Percentiles rank a stretch among this genome's conserved stretches.
These are phyloP conservation scores for Oxyura jamaicensis DNA, from an alignment of 2,113 vertebrate species.

Conservation along the genomic window DNA sequence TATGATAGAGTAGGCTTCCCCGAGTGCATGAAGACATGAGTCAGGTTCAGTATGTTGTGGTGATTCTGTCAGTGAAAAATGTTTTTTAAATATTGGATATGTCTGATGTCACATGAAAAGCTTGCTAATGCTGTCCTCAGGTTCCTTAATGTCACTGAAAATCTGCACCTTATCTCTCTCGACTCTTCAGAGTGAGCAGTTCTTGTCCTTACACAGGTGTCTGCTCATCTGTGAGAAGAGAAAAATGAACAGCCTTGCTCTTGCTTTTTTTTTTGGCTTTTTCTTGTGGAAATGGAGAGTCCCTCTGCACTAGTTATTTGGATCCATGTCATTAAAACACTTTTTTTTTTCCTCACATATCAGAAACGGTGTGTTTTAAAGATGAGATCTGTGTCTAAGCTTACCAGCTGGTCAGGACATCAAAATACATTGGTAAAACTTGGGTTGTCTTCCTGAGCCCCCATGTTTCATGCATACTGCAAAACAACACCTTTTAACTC, in stretches of 20 bases:
- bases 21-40: neutral
- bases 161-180: neutral
- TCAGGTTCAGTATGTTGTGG: neutral
- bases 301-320: neutral
- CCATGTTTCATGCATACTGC: neutral
- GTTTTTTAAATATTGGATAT: neutral
- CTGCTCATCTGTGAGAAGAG: neutral
- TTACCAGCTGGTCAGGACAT: neutral
- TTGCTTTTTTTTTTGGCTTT: neutral
- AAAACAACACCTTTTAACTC: neutral
- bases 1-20: neutral
- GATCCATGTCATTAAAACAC: neutral
- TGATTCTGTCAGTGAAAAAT: neutral
- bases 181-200: neutral
- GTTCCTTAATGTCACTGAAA: neutral
- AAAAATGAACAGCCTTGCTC: neutral
- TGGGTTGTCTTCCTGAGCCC: neutral
- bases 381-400: neutral
- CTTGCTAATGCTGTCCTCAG: neutral
- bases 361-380: neutral
- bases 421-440: accelerated
- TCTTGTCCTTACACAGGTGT: neutral
- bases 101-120: neutral
- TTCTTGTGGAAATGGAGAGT: neutral
- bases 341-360: neutral